Percentiles rank a stretch among this genome's conserved stretches.
Evolutionary conservation across 2,797 vertebrate species (phyloP).

Genomic region (Sebastes itinus): DNA sequence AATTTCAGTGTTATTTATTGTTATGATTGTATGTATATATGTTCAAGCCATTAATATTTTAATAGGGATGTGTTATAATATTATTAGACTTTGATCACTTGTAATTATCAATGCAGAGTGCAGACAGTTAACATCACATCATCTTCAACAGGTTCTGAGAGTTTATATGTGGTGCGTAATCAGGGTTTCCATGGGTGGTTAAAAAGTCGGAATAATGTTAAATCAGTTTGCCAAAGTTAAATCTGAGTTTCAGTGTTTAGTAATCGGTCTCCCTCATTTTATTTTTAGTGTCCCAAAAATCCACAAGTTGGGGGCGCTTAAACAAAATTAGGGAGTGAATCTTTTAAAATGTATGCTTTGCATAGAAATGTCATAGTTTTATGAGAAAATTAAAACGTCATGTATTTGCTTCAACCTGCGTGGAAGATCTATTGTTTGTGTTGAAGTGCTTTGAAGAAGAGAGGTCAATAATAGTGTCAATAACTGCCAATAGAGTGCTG

Average conservation of each 20-base stretch:
- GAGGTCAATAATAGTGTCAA: no score
- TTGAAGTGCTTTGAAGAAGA: no score
- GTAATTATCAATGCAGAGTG: background rate
- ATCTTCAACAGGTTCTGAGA: no score
- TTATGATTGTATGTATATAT: slow-evolving; percentile 36
- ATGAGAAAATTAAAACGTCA: slow-evolving; percentile 40
- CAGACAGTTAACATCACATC: background rate
- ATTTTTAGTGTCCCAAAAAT: background rate
- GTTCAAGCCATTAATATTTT: slow-evolving; percentile 27
- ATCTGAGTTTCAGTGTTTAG: slow-evolving; percentile 17
- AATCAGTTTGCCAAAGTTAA: slow-evolving; percentile 45
- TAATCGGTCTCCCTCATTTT: background rate
- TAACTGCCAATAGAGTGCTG: no score
- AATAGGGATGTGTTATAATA: slow-evolving; percentile 31
- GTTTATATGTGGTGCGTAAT: slow-evolving; percentile 5
- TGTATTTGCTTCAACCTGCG: slow-evolving; percentile 9
- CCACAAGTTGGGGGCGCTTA: background rate
- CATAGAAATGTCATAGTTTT: slow-evolving; percentile 39
- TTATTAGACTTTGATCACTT: slow-evolving; percentile 11
- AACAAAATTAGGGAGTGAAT: background rate
- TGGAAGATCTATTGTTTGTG: background rate
- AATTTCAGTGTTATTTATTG: slow-evolving; percentile 50
- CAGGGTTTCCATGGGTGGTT: background rate
- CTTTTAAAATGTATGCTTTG: slow-evolving; percentile 9
- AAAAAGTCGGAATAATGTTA: slow-evolving; percentile 1